These are phyloP conservation scores for Tachysurus fulvidraco DNA, from an alignment of 2,113 vertebrate species.

Conservation along the genomic window DNA sequence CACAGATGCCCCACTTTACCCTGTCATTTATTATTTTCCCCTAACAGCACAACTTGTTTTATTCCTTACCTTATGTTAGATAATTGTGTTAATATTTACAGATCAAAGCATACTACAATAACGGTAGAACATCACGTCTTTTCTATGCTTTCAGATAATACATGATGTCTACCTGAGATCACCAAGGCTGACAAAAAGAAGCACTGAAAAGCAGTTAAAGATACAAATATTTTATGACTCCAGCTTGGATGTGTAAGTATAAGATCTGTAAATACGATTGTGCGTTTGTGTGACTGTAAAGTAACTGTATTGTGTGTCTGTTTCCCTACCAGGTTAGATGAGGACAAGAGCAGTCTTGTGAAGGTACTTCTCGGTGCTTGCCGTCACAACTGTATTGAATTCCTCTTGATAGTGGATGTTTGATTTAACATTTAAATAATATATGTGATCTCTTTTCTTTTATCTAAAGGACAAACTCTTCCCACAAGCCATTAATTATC, in stretches of 20 bases:
- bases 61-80: background rate
- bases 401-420: background rate
- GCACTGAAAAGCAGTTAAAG: conserved; percentile 81
- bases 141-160: conserved; percentile 73
- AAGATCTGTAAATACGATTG: background rate
- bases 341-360: conserved; percentile 86
- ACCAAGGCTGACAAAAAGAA: conserved; percentile 83
- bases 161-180: conserved; percentile 83
- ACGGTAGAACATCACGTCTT: background rate
- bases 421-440: conserved; percentile 3
- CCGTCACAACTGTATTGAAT: conserved; percentile 6
- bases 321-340: conserved; percentile 74
- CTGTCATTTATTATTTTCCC: background rate
- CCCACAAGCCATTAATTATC: conserved; percentile 90
- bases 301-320: conserved; percentile 20
- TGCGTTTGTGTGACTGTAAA: background rate
- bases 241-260: conserved; percentile 88
- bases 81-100: background rate
- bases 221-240: conserved; percentile 87
- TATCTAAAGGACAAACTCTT: conserved; percentile 86
- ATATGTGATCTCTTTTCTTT: conserved; percentile 37
- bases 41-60: background rate
- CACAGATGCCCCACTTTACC: background rate
- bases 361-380: conserved; percentile 76
- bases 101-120: background rate